Base-by-base conservation (phyloP, 2,888 invertebrate species). In the Empis livida region DNA sequence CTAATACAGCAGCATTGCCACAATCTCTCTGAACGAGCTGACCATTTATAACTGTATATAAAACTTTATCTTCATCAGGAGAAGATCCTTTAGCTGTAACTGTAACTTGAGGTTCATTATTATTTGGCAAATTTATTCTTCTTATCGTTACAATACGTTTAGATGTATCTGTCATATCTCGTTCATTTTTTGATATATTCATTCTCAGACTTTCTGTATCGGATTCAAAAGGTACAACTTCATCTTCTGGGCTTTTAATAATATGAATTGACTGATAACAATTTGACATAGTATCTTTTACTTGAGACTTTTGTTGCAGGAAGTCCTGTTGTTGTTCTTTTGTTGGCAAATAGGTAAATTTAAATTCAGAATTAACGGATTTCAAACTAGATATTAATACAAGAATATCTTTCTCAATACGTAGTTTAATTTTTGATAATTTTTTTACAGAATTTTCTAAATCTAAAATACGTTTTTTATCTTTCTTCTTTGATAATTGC, bases 31-130 rank as follows among this genome's bases (percentile, higher is more conserved):
- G 57, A 10, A 70, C 67, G 50, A 72, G 71, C 53, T 77, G 75
- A 1, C 78, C 78, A 58, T 78, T 78, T 9, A 80, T 76, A 52
- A 85, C 72, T 2, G 82, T 84, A 59, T 83, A 85, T 3, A 85
- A 69, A 31, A 85, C 73, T 62, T 82, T 80, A 56, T 84, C 84
- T 60, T 83, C 79, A 50, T 81, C 81, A 1, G 82, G 82, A 1
- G 81, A 80, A 47, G 79, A 78, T 6, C 84, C 84, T 59, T 83
- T 82, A 30, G 84, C 71, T 1, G 84, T 84, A 43, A 86, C 84
- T 1, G 84, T 85, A 2, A 85, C 85, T 20, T 80, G 82, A 10
- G 84, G 82, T 55, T 82, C 80, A 13, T 63, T 61, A 1, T 76
- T 73, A 57, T 77, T 76, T 9, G 79, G 78, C 54, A 82, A 76